Conservation (phyloP, 1,140 invertebrate genomes). For the Tetraneura akinire region DNA sequence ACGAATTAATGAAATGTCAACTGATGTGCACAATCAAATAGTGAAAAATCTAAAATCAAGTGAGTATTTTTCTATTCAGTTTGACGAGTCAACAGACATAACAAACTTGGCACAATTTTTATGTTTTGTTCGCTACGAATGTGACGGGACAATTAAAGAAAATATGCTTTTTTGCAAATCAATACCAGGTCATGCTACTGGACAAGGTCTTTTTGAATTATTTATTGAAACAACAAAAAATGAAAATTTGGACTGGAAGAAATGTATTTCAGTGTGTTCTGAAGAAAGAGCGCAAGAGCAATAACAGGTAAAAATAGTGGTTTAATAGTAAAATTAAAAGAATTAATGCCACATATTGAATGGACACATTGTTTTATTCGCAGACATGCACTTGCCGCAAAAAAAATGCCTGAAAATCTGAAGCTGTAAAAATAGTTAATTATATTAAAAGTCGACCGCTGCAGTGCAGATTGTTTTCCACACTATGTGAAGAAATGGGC, state of each 20-base stretch:
- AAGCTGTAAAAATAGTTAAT: too few relatives aligned
- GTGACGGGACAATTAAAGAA: neutral
- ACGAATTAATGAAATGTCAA: neutral
- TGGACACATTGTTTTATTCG: constrained; percentile 27
- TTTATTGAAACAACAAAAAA: neutral
- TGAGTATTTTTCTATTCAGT: neutral
- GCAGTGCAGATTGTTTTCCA: constrained; percentile 12
- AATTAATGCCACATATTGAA: neutral
- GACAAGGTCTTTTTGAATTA: neutral
- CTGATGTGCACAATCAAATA: constrained; percentile 4
- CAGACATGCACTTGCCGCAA: constrained; percentile 55
- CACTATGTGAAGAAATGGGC: constrained; percentile 10
- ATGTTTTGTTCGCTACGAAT: neutral
- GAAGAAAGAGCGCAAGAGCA: constrained; percentile 22
- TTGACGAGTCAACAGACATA: constrained; percentile 13
- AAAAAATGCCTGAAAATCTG: constrained; percentile 55
- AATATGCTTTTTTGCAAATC: constrained; percentile 5
- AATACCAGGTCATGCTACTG: neutral
- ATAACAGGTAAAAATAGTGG: constrained; percentile 24
- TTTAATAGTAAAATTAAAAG: constrained; percentile 15
- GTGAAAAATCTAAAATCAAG: constrained; percentile 5
- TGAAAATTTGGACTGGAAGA: neutral
- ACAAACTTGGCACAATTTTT: neutral
- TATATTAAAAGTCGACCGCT: constrained; percentile 13
- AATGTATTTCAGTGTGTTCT: constrained; percentile 26